Percentiles rank a stretch among this genome's conserved stretches.
phyloP scores from a whole-genome alignment of 2,888 invertebrate genomes.

The Rhamnusium bicolor region DNA sequence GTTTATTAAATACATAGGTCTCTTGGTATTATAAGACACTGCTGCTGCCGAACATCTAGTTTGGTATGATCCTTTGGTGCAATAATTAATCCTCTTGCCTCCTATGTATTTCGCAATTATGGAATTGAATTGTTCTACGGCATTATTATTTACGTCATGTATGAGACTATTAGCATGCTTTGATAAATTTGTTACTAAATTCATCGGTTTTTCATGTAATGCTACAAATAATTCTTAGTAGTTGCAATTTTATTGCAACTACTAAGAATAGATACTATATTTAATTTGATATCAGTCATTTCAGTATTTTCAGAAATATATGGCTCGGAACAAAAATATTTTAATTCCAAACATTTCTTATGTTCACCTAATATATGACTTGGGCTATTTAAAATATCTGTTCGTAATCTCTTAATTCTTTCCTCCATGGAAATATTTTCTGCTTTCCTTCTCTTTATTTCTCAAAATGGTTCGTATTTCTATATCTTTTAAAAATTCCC shows the following conservation, averaged over 20 bases:
- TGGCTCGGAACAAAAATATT: slow-evolving; percentile 17
- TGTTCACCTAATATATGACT: slow-evolving; percentile 31
- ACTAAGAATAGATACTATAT: background rate
- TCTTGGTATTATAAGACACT: background rate
- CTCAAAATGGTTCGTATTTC: background rate
- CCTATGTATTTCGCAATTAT: slow-evolving; percentile 45
- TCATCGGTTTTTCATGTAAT: background rate
- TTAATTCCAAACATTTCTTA: slow-evolving; percentile 6
- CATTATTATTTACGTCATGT: slow-evolving; percentile 37
- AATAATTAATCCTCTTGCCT: slow-evolving; percentile 44
- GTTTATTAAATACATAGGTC: background rate
- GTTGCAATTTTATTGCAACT: no score
- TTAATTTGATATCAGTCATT: slow-evolving; percentile 21
- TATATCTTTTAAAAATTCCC: background rate
- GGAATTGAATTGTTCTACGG: slow-evolving; percentile 44
- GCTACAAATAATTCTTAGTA: no score
- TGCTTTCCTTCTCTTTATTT: background rate
- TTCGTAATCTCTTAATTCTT: background rate
- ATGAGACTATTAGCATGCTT: slow-evolving; percentile 29
- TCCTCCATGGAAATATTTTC: background rate
- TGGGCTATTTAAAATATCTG: slow-evolving; percentile 12
- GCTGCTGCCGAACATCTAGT: background rate
- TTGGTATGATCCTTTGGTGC: slow-evolving; percentile 8
- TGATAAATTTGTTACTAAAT: slow-evolving; percentile 5
- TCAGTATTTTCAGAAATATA: background rate